These are phyloP conservation scores for Rhynchopsitta pachyrhyncha DNA, from an alignment of 2,113 vertebrate species.

Conservation along the genomic window DNA sequence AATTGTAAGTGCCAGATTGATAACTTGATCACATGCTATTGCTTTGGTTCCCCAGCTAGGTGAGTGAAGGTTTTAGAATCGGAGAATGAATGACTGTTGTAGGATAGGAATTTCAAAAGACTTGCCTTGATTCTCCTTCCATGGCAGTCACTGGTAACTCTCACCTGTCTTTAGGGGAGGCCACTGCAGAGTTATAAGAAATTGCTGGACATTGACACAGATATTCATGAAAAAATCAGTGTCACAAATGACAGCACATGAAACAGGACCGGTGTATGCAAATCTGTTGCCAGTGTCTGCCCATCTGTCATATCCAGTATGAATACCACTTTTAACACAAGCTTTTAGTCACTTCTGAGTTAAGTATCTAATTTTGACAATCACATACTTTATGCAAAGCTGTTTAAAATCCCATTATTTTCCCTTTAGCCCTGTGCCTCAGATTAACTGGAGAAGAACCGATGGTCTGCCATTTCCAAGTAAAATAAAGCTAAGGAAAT, in stretches of 20 bases:
- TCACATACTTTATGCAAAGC: conserved; percentile 13
- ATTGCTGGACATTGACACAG: background rate
- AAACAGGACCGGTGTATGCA: background rate
- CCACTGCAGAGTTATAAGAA: background rate
- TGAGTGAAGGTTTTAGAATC: background rate
- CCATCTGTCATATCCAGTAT: background rate
- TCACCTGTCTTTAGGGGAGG: background rate
- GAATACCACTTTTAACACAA: background rate
- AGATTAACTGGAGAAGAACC: conserved; percentile 92
- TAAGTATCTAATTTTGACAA: background rate
- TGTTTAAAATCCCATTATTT: background rate
- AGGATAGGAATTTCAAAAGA: background rate
- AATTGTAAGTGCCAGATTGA: background rate
- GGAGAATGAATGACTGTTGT: background rate
- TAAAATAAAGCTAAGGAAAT: conserved; percentile 88
- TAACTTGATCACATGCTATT: background rate
- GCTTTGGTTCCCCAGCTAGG: background rate
- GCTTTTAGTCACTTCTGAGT: background rate
- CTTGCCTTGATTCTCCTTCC: background rate
- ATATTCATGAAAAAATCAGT: background rate
- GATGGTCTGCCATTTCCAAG: conserved; percentile 87
- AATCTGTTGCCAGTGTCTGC: background rate
- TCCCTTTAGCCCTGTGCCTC: conserved; percentile 86
- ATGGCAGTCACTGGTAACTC: background rate
- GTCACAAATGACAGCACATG: accelerated